Conservation (phyloP, 2,888 invertebrate genomes). For the Drosophila stalkeri region DNA sequence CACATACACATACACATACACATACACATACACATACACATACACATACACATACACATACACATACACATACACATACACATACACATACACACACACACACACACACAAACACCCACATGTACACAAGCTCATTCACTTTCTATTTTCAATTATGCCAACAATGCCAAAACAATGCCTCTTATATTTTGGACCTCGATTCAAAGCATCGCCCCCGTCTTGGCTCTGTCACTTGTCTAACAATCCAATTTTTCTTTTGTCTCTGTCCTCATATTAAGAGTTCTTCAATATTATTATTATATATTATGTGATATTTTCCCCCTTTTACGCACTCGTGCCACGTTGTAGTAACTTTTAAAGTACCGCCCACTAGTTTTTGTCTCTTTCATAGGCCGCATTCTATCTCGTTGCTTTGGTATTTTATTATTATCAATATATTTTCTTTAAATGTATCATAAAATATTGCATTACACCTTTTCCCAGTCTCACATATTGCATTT, state of each 20-base stretch:
- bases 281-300: conserved; percentile 53
- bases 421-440: not conserved
- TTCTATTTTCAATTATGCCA: conserved; percentile 74
- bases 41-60: conserved; percentile 34
- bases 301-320: conserved; percentile 28
- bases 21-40: conserved; percentile 9
- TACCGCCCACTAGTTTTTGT: conserved; percentile 25
- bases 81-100: not conserved
- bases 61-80: not conserved
- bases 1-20: not conserved
- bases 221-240: conserved; percentile 10
- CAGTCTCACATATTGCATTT: not conserved
- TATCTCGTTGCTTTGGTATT: conserved; percentile 9
- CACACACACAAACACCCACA: not conserved
- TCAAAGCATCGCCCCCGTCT: conserved; percentile 24
- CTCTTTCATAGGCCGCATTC: not conserved
- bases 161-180: conserved; percentile 55
- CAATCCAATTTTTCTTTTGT: conserved; percentile 10
- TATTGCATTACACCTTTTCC: conserved; percentile 6
- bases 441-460: not conserved
- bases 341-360: conserved; percentile 8
- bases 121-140: conserved; percentile 48
- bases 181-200: conserved; percentile 26
- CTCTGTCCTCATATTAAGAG: conserved; percentile 60
- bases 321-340: not conserved